phyloP scores from a whole-genome alignment of 1,140 invertebrate species.

The Lordiphosa collinella region DNA sequence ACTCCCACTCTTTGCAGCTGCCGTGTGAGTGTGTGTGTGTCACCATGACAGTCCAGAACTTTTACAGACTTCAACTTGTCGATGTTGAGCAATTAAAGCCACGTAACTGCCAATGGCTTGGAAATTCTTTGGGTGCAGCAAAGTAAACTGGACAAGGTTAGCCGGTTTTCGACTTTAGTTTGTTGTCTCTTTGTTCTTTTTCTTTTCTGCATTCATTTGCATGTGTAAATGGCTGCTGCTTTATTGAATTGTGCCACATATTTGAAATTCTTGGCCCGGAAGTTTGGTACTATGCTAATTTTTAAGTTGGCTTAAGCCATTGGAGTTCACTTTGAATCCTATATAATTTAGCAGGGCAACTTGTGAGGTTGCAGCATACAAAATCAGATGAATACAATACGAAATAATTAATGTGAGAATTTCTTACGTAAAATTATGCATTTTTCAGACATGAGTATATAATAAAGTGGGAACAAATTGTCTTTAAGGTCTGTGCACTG shows the following conservation, averaged over 20 bases:
- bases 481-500: conserved; percentile 5
- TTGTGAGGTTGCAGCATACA: conserved; percentile 47
- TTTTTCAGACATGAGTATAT: not conserved
- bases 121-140: conserved; percentile 70
- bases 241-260: conserved; percentile 73
- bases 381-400: conserved; percentile 59
- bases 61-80: conserved; percentile 18
- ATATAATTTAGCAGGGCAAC: conserved; percentile 68
- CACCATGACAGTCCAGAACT: conserved; percentile 43
- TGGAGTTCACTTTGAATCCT: conserved; percentile 9
- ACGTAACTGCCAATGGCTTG: conserved; percentile 64
- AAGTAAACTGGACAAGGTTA: conserved; percentile 64
- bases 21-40: conserved; percentile 35
- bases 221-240: conserved; percentile 28
- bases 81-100: conserved; percentile 52
- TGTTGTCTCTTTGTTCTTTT: conserved; percentile 11
- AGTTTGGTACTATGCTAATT: conserved; percentile 25
- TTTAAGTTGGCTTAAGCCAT: conserved; percentile 26
- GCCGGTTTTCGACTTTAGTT: conserved; percentile 42
- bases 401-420: conserved; percentile 71
- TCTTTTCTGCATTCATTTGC: conserved; percentile 25
- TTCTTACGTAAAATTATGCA: conserved; percentile 57
- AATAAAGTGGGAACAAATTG: conserved; percentile 9
- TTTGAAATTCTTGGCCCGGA: conserved; percentile 67
- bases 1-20: conserved; percentile 30